phyloP scores from a whole-genome alignment of 2,797 vertebrate genomes.

The Eremophila alpestris region DNA sequence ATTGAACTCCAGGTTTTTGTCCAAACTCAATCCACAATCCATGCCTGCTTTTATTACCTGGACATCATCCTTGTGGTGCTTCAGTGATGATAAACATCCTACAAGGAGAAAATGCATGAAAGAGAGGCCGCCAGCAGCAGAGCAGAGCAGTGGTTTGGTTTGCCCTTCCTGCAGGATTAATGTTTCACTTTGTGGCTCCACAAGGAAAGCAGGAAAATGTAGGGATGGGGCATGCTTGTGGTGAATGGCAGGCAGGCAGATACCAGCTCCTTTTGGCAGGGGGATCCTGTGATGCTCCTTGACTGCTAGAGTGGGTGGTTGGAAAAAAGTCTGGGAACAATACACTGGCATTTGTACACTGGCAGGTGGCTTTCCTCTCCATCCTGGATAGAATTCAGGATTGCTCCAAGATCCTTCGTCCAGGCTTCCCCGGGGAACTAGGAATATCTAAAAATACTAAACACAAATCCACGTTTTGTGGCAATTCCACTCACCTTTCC shows the following conservation, averaged over 20 bases:
- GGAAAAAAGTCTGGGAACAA: neutral
- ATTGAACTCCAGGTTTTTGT: conserved; percentile 76
- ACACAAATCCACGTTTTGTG: accelerated
- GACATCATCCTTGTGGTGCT: conserved; percentile 90
- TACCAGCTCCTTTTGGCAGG: neutral
- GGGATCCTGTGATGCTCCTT: neutral
- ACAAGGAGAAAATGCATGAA: neutral
- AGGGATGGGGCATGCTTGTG: neutral
- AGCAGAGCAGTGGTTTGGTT: neutral
- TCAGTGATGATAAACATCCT: conserved; percentile 86
- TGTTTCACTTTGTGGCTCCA: neutral
- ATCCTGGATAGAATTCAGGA: neutral
- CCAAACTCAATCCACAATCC: conserved; percentile 90
- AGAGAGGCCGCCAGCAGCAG: neutral
- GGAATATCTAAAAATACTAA: neutral
- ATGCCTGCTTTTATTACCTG: conserved; percentile 83
- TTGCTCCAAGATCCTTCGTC: accelerated
- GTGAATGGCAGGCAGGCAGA: too few species aligned
- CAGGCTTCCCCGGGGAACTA: neutral
- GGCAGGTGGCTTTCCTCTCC: neutral
- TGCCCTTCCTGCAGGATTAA: neutral
- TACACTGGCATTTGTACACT: neutral
- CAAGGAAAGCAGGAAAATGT: accelerated
- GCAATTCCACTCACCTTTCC: conserved; percentile 85
- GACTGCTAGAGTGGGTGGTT: accelerated